Percentiles rank a stretch among this genome's conserved stretches.
Conservation (phyloP, 2,797 vertebrate species). For the Myotis daubentonii region DNA sequence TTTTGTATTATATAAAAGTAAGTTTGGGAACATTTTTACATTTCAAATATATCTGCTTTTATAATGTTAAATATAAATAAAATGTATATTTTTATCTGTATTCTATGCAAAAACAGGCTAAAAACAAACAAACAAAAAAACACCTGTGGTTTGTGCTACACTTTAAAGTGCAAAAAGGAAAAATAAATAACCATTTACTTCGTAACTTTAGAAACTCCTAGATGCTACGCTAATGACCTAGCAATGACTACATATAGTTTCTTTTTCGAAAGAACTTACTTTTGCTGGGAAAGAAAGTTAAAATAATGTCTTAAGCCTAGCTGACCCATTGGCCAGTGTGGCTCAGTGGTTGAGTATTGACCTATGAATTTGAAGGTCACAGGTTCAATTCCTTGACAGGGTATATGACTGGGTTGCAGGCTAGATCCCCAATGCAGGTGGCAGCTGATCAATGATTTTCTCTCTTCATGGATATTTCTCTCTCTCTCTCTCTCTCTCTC, state of each 20-base stretch:
- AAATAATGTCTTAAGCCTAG: neutral
- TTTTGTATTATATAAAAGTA: neutral
- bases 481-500: too few relatives aligned
- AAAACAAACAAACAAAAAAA: neutral
- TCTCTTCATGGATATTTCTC: too few relatives aligned
- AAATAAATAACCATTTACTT: neutral
- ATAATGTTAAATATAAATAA: neutral
- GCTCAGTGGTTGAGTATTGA: too few relatives aligned
- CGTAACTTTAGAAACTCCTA: neutral
- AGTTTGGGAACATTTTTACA: neutral
- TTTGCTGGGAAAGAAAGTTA: neutral
- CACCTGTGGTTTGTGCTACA: neutral
- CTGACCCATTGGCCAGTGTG: too few relatives aligned
- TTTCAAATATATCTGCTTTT: neutral
- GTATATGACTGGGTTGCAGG: too few relatives aligned
- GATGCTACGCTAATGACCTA: neutral
- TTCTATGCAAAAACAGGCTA: neutral
- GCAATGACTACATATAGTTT: neutral
- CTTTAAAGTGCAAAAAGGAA: neutral
- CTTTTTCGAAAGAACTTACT: neutral
- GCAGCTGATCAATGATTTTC: too few relatives aligned
- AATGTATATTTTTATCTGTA: neutral
- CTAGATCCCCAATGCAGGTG: too few relatives aligned
- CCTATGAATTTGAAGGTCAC: too few relatives aligned
- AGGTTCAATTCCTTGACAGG: too few relatives aligned